Conservation (phyloP, 2,888 invertebrate genomes). For the Cerastis leucographa region DNA sequence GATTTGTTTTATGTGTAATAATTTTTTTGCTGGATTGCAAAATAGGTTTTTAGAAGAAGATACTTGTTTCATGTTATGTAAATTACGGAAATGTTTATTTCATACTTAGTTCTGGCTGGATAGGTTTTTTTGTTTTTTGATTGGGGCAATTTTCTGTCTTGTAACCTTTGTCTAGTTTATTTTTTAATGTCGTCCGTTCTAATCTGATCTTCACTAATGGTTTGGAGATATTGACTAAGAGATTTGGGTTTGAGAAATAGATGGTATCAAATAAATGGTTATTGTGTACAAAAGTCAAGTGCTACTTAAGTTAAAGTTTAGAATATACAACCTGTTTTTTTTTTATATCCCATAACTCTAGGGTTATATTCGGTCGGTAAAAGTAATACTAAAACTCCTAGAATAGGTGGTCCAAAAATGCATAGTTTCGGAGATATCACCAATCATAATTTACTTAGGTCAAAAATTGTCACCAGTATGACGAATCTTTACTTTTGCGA, state of each 20-base stretch:
- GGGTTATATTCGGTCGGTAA: too few relatives aligned
- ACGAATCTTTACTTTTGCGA: too few relatives aligned
- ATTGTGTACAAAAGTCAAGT: slow-evolving; percentile 7
- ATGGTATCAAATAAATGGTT: slow-evolving; percentile 42
- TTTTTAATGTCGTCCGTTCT: slow-evolving; percentile 36
- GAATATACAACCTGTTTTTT: too few relatives aligned
- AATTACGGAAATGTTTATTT: slow-evolving; percentile 55
- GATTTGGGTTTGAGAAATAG: slow-evolving; percentile 14
- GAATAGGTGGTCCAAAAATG: too few relatives aligned
- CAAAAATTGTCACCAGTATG: too few relatives aligned
- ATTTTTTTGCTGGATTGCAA: slow-evolving; percentile 40
- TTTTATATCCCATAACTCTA: too few relatives aligned
- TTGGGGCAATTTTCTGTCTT: slow-evolving; percentile 43
- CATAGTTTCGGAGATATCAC: too few relatives aligned
- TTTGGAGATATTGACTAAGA: slow-evolving; percentile 26
- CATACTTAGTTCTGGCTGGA: slow-evolving; percentile 29
- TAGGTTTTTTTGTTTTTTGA: slow-evolving; percentile 45
- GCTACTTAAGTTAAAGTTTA: slow-evolving; percentile 2
- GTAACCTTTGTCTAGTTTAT: slow-evolving; percentile 30
- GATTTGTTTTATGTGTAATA: slow-evolving; percentile 35
- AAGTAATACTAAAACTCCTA: too few relatives aligned
- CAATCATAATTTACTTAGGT: too few relatives aligned
- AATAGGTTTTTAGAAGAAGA: slow-evolving; percentile 55
- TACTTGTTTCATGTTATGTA: slow-evolving; percentile 59
- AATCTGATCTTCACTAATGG: slow-evolving; percentile 32